A percentile compares a stretch with the other conserved stretches of the same genome.
phyloP scores from a whole-genome alignment of 2,113 vertebrate genomes.

The Podiceps cristatus region DNA sequence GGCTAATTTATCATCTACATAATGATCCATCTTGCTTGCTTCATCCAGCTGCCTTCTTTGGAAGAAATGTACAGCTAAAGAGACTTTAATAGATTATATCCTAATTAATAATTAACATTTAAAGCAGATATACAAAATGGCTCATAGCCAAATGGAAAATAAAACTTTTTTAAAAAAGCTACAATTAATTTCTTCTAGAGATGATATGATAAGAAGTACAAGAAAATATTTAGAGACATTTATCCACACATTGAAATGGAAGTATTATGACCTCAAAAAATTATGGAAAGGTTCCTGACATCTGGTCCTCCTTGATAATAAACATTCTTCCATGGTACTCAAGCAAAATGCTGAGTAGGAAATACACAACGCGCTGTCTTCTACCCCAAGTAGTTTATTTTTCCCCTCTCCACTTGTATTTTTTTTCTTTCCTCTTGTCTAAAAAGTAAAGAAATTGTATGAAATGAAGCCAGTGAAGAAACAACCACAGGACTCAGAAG shows the following conservation, averaged over 20 bases:
- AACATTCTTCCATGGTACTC: not conserved
- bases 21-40: constrained; percentile 31
- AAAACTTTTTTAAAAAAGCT: not conserved
- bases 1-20: constrained; percentile 26
- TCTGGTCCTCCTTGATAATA: not conserved
- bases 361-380: not conserved
- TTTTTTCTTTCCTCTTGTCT: not conserved
- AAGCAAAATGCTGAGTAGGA: not conserved
- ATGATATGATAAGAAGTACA: constrained; percentile 13
- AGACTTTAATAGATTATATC: constrained; percentile 33
- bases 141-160: constrained; percentile 34
- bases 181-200: constrained; percentile 39
- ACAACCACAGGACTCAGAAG: not conserved
- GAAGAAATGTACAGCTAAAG: constrained; percentile 20
- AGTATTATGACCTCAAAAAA: not conserved
- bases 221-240: constrained; percentile 18
- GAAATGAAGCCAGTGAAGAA: not conserved
- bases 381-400: not conserved
- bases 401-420: not conserved
- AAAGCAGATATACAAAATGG: constrained; percentile 35
- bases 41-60: constrained; percentile 21
- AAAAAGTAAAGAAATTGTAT: not conserved
- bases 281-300: not conserved
- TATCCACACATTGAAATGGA: not conserved
- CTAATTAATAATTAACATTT: constrained; percentile 63